Conservation (phyloP, 2,888 invertebrate genomes). For the Thereva nobilitata region DNA sequence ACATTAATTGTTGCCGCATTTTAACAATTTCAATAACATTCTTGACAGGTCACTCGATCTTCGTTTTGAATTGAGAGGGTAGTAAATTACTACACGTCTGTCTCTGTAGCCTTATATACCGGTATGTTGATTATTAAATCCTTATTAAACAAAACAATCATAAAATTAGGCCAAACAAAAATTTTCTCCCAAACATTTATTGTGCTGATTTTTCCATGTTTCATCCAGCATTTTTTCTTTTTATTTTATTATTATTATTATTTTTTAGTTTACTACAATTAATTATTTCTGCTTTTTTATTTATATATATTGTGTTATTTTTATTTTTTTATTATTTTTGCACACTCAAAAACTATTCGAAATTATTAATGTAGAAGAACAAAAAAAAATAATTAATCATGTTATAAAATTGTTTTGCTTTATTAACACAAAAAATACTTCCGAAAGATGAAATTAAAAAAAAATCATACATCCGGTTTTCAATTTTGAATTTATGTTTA, state of each 20-base stretch:
- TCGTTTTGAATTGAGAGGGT: slow-evolving; percentile 25
- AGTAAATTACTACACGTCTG: slow-evolving; percentile 19
- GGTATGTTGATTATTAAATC: slow-evolving; percentile 31
- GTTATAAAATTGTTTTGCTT: too few relatives aligned
- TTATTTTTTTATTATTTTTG: slow-evolving; percentile 1
- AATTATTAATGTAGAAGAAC: too few relatives aligned
- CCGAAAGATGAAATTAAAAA: too few relatives aligned
- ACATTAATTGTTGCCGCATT: slow-evolving; percentile 8
- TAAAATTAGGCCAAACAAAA: slow-evolving; percentile 29
- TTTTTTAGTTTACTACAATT: slow-evolving; percentile 20
- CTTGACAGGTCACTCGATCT: slow-evolving; percentile 34
- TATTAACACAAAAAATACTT: too few relatives aligned
- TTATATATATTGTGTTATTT: slow-evolving; percentile 11
- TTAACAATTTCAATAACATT: slow-evolving; percentile 34
- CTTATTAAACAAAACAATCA: slow-evolving; percentile 12
- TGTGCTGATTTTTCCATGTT: slow-evolving; percentile 34
- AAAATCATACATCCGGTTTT: too few relatives aligned
- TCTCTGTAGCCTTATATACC: slow-evolving; percentile 21
- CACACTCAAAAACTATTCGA: too few relatives aligned
- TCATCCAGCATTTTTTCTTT: slow-evolving; percentile 34
- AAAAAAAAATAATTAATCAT: too few relatives aligned
- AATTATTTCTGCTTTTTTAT: slow-evolving; percentile 14
- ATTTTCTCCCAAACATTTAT: slow-evolving; percentile 13
- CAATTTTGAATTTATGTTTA: too few relatives aligned
- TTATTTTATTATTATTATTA: slow-evolving; percentile 25